Percentiles rank a stretch among this genome's conserved stretches.
phyloP scores from a whole-genome alignment of 2,888 invertebrate genomes.

The Tetranychus truncatus region DNA sequence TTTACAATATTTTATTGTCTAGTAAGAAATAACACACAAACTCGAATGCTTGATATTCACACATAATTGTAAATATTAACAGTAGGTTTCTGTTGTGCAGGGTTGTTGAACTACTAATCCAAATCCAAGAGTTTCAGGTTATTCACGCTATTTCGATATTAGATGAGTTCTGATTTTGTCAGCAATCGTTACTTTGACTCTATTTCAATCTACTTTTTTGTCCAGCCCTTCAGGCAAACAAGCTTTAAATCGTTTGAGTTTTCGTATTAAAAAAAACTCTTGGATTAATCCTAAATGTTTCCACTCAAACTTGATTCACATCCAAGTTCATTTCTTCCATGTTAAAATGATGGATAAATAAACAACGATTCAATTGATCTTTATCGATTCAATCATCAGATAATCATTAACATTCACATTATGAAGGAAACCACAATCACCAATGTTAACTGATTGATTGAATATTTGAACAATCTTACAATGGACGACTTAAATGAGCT shows the following conservation, averaged over 20 bases:
- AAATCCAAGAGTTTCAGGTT: background rate
- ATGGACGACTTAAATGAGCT: no score
- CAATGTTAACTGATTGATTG: no score
- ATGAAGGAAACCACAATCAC: background rate
- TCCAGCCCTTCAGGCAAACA: background rate
- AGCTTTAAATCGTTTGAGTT: background rate
- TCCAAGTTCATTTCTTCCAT: background rate
- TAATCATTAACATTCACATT: background rate
- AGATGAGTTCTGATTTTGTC: background rate
- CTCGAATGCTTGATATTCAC: background rate
- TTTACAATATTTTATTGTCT: background rate
- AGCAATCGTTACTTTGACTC: background rate
- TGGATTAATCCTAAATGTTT: background rate
- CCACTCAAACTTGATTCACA: background rate
- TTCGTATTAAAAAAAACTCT: background rate
- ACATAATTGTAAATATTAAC: no score
- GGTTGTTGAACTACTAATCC: constrained; percentile 1
- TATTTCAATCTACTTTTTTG: background rate
- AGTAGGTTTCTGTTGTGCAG: background rate
- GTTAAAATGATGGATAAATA: background rate
- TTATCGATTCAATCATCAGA: background rate
- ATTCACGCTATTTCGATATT: background rate
- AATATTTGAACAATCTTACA: no score
- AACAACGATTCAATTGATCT: background rate
- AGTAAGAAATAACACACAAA: background rate